phyloP scores from a whole-genome alignment of 1,140 invertebrate genomes.

The Cydia strobilella region DNA sequence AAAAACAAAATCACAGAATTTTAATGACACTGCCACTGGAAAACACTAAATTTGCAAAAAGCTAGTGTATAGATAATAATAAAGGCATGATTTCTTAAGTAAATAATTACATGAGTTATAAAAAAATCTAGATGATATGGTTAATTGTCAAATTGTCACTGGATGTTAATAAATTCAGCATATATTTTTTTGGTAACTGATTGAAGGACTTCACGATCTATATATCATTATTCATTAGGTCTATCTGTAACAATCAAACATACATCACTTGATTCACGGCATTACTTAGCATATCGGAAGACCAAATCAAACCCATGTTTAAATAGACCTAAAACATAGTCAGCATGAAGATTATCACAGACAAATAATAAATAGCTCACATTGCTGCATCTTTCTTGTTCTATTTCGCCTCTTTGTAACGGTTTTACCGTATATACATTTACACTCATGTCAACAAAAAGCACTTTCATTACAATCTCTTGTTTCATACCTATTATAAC shows the following conservation, averaged over 20 bases:
- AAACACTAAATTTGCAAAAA: conserved; percentile 26
- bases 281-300: conserved; percentile 27
- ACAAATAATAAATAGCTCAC: conserved; percentile 11
- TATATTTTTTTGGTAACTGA: not conserved
- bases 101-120: conserved; percentile 24
- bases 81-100: conserved; percentile 23
- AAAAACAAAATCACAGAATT: conserved; percentile 50
- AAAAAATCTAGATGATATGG: conserved; percentile 29
- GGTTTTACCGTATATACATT: not conserved
- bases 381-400: not conserved
- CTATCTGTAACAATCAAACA: conserved; percentile 19
- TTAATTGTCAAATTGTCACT: conserved; percentile 29
- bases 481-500: not conserved
- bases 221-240: not conserved
- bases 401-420: not conserved
- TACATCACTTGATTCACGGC: conserved; percentile 20
- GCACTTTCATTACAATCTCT: not conserved
- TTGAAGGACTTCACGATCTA: not conserved
- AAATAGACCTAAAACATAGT: conserved; percentile 15
- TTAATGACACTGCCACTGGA: conserved; percentile 30
- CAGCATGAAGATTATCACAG: conserved; percentile 29
- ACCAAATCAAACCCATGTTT: conserved; percentile 21
- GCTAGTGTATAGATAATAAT: conserved; percentile 26
- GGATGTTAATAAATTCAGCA: not conserved
- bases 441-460: not conserved